Percentiles rank a stretch among this genome's conserved stretches.
These are phyloP conservation scores for Neoarius graeffei DNA, from an alignment of 2,113 vertebrate genomes.

Conservation along the genomic window DNA sequence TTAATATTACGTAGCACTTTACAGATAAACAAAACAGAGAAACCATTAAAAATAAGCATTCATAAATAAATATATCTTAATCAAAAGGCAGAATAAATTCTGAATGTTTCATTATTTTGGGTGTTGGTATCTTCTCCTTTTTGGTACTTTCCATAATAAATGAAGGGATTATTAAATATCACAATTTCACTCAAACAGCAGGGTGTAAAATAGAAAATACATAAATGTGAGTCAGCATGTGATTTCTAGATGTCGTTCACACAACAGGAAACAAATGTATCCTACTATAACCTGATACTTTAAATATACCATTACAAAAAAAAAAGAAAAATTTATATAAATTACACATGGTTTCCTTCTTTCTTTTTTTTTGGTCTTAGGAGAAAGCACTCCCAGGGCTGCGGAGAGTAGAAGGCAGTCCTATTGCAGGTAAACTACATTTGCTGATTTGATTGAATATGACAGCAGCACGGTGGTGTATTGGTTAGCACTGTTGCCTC, in stretches of 20 bases:
- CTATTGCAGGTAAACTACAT: constrained; percentile 67
- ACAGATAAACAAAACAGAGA: neutral
- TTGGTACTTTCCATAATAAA: neutral
- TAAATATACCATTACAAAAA: neutral
- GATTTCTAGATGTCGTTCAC: neutral
- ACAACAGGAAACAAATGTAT: neutral
- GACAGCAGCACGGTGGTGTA: too few species aligned
- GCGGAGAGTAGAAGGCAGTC: constrained; percentile 75
- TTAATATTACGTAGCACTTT: neutral
- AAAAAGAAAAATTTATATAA: neutral
- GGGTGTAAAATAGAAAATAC: neutral
- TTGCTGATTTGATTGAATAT: constrained; percentile 56
- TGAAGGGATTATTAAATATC: neutral
- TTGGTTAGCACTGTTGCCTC: too few species aligned
- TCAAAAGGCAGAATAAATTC: neutral
- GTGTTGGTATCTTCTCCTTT: neutral
- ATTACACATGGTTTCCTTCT: neutral
- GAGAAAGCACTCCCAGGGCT: constrained; percentile 83
- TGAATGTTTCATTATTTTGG: neutral
- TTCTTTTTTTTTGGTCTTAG: constrained; percentile 57
- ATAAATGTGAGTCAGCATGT: neutral
- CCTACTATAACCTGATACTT: neutral
- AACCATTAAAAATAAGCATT: neutral
- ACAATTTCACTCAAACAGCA: neutral
- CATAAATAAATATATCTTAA: neutral